phyloP scores from a whole-genome alignment of 2,888 invertebrate species.

The Eurois occulta region DNA sequence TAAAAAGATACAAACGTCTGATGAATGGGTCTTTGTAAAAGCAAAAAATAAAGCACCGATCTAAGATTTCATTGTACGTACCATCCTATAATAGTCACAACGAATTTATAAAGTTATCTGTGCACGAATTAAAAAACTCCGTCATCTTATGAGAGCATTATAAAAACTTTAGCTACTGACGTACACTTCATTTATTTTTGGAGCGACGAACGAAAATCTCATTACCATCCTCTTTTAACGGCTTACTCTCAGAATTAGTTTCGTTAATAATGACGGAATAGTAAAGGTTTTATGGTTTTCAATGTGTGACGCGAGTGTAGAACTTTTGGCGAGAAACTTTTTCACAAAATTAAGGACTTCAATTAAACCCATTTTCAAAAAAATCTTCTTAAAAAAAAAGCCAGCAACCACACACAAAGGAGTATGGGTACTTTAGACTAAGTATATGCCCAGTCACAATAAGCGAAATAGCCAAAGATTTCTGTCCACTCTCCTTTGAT shows the following conservation, averaged over 20 bases:
- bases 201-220: slow-evolving; percentile 72
- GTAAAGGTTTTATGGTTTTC: slow-evolving; percentile 78
- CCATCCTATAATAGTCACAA: slow-evolving; percentile 33
- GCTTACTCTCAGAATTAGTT: slow-evolving; percentile 80
- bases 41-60: slow-evolving; percentile 29
- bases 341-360: background rate
- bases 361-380: background rate
- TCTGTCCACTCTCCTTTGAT: background rate
- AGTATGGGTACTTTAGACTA: background rate
- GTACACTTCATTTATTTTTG: slow-evolving; percentile 55
- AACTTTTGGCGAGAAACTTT: slow-evolving; percentile 30
- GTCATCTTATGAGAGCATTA: slow-evolving; percentile 34
- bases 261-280: slow-evolving; percentile 79
- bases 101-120: slow-evolving; percentile 54
- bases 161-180: slow-evolving; percentile 58
- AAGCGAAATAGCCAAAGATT: background rate
- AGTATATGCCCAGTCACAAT: no score
- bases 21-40: slow-evolving; percentile 23
- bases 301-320: slow-evolving; percentile 34
- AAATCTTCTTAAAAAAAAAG: background rate
- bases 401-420: background rate
- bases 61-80: slow-evolving; percentile 40
- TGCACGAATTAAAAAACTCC: slow-evolving; percentile 42
- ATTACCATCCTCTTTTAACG: slow-evolving; percentile 81
- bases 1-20: slow-evolving; percentile 8